A percentile compares a stretch with the other conserved stretches of the same genome.
Evolutionary conservation across 2,113 vertebrate genomes (phyloP).

Genomic region (Dasyornis broadbenti): DNA sequence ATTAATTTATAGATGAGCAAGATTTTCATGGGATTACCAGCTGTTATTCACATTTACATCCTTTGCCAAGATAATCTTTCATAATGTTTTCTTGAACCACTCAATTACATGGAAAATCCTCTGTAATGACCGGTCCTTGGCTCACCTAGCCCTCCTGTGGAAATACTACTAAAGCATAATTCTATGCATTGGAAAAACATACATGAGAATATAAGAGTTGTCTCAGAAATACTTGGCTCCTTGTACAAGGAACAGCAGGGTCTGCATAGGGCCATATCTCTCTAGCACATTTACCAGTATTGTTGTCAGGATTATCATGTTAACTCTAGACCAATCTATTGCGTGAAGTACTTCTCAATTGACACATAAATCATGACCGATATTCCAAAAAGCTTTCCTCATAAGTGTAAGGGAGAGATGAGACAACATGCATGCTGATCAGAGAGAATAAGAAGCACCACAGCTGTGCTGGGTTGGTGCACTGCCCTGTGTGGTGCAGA

Average conservation of each 20-base stretch:
- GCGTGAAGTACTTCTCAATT: neutral
- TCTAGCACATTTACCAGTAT: neutral
- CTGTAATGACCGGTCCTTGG: neutral
- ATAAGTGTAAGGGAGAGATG: neutral
- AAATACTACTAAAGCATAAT: conserved; percentile 21
- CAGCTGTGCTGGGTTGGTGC: neutral
- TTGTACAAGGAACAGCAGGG: neutral
- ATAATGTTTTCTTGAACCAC: neutral
- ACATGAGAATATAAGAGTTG: neutral
- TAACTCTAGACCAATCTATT: neutral
- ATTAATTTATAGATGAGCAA: conserved; percentile 22
- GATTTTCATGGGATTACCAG: conserved; percentile 38
- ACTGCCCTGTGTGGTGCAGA: accelerated
- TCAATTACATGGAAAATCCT: conserved; percentile 21
- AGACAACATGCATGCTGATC: neutral
- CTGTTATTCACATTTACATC: conserved; percentile 43
- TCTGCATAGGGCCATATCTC: neutral
- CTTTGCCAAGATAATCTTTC: conserved; percentile 23
- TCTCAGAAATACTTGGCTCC: neutral
- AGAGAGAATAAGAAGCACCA: neutral
- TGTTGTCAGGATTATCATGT: neutral
- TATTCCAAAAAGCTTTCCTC: neutral
- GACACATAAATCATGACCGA: neutral
- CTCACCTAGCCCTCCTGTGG: conserved; percentile 17
- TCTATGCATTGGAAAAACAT: neutral